Evolutionary conservation across 1,140 invertebrate genomes (phyloP).

Genomic region (Paraescarpia echinospica): DNA sequence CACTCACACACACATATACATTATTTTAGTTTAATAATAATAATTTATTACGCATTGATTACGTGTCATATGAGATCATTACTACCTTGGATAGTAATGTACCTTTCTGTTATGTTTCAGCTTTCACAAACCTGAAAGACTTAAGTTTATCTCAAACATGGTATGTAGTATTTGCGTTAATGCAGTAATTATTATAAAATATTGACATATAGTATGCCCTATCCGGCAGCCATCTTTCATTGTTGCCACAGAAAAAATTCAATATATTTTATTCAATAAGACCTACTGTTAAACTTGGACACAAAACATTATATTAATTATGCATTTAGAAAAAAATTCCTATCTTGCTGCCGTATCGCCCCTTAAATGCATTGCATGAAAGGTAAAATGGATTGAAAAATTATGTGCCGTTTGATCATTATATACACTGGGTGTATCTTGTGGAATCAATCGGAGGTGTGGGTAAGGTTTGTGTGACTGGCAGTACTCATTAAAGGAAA

Average conservation of each 20-base stretch:
- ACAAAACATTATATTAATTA: too few relatives aligned
- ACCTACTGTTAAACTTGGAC: too few relatives aligned
- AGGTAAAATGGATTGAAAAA: neutral
- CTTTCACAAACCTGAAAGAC: slow-evolving; percentile 35
- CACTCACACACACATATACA: too few relatives aligned
- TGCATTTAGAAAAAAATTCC: too few relatives aligned
- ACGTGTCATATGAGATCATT: neutral
- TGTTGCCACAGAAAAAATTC: too few relatives aligned
- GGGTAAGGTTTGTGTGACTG: neutral
- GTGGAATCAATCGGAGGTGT: neutral
- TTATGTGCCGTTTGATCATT: neutral
- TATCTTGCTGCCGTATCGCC: too few relatives aligned
- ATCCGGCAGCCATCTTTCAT: too few relatives aligned
- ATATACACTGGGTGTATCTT: neutral
- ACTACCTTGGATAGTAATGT: neutral
- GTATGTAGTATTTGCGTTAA: slow-evolving; percentile 25
- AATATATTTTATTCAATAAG: too few relatives aligned
- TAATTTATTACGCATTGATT: neutral
- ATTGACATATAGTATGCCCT: neutral
- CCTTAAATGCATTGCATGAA: neutral
- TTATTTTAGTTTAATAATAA: too few relatives aligned
- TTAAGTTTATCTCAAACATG: slow-evolving; percentile 35
- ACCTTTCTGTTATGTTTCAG: slow-evolving; percentile 29
- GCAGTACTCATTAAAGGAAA: neutral
- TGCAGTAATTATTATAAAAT: neutral